Evolutionary conservation across 2,797 vertebrate genomes (phyloP).

Genomic region (Nannoperca obscura): DNA sequence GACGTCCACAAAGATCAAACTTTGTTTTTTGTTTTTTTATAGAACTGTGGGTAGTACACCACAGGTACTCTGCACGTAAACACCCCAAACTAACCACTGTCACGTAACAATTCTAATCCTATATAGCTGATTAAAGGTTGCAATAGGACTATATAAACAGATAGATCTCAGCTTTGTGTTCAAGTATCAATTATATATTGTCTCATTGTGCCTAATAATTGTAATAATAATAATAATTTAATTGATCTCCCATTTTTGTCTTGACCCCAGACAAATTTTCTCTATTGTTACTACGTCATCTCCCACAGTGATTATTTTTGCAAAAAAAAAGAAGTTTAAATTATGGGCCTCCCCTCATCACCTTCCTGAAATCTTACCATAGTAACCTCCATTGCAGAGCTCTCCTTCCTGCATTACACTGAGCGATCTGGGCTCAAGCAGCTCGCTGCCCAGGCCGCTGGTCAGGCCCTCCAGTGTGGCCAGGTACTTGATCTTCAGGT

Average conservation of each 20-base stretch:
- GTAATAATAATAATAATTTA: not conserved
- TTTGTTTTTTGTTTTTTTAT: not conserved
- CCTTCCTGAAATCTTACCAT: slow-evolving; percentile 58
- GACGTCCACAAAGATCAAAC: slow-evolving; percentile 23
- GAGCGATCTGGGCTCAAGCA: slow-evolving; percentile 85
- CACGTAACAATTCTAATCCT: not conserved
- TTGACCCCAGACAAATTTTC: not conserved
- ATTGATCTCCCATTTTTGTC: not conserved
- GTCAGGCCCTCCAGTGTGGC: slow-evolving; percentile 95
- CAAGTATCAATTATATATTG: slow-evolving; percentile 7
- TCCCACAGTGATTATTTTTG: not conserved
- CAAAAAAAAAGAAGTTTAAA: not conserved
- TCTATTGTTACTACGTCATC: not conserved
- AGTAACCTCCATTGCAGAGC: slow-evolving; percentile 68
- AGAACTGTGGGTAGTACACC: slow-evolving; percentile 12
- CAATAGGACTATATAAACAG: not conserved
- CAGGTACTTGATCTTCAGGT: slow-evolving; percentile 97
- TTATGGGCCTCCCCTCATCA: not conserved
- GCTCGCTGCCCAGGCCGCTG: slow-evolving; percentile 89
- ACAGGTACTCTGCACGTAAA: slow-evolving; percentile 20
- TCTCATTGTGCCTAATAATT: not conserved
- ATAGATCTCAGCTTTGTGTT: slow-evolving; percentile 2
- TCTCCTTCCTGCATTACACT: slow-evolving; percentile 90
- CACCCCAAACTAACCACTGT: slow-evolving; percentile 32
- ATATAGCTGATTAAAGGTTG: not conserved